These are phyloP conservation scores for Leptocoma aspasia DNA, from an alignment of 2,113 vertebrate species.

Conservation along the genomic window DNA sequence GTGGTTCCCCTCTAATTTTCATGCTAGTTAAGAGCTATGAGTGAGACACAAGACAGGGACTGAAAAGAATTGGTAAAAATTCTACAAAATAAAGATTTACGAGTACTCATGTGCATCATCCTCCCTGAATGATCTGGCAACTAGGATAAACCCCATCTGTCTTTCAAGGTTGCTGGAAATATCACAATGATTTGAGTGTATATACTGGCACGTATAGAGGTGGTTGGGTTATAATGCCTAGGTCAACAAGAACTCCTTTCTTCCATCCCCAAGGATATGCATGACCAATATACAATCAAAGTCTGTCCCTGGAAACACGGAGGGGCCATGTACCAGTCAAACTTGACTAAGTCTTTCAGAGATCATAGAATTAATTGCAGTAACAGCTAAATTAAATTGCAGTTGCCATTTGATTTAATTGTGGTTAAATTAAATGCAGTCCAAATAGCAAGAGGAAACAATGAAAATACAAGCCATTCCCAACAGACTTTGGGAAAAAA, in stretches of 20 bases:
- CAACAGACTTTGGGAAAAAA: background rate
- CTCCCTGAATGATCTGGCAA: background rate
- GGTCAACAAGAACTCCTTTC: background rate
- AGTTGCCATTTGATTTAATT: slow-evolving; percentile 1
- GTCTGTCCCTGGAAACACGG: background rate
- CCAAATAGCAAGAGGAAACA: background rate
- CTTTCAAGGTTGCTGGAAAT: background rate
- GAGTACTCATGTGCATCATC: background rate
- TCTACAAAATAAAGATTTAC: background rate
- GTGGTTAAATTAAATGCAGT: background rate
- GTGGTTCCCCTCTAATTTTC: background rate
- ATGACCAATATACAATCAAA: background rate
- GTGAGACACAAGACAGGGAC: background rate
- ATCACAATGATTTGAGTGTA: background rate
- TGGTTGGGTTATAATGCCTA: background rate
- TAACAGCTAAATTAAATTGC: background rate
- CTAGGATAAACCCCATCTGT: background rate
- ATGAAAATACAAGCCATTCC: background rate
- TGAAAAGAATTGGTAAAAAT: background rate
- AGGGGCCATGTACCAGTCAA: background rate
- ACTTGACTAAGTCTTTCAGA: background rate
- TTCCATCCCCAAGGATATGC: background rate
- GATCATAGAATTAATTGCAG: background rate
- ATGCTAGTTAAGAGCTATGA: background rate
- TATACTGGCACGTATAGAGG: background rate